Evolutionary conservation across 2,113 vertebrate genomes (phyloP), one percentile per base, ranked within the genome.

Genomic region (Aspidoscelis tigris): DNA sequence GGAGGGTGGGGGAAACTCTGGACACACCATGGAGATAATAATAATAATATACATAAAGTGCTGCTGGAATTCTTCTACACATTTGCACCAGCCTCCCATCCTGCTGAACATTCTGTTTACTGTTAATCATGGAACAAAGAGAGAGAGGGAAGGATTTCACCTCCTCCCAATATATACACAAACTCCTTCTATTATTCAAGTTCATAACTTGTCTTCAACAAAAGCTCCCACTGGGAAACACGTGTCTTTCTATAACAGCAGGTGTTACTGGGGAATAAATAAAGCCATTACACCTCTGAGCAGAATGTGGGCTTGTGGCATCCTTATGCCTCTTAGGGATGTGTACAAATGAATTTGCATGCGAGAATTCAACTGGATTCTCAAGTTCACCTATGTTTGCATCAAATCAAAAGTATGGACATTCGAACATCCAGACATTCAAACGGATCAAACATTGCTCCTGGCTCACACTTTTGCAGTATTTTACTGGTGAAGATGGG

Each of bases 161-260:
- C 85, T 82, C 16, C 69, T 39, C 33, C 16, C 69, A 70, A 39
- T 14, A 43, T 43, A 39, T 74, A n/a, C 78, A 2, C 86, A 88
- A 88, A 90, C 85, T 83, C 85, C 84, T 86, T 89, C 87, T 80
- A 72, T 87, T 33, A 89, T 90, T 39, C 33, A 85, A 87, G 88
- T 76, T 85, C 84, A 89, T 90, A 90, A 90, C 6, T 26, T 82
- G 85, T 87, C 87, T 88, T 90, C 86, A 92, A 89, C 89, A 89
- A 91, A 84, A 64, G 81, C 78, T 87, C 9, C 73, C 86, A 88
- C 89, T 80, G 85, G 85, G 86, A 92, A 90, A 91, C 53, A 85
- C 73, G 73, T 75, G 69, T 26, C 50, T 55, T 0, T 68, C 21
- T 43, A 24, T 12, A 21, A n/a, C 22, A 21, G 53, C 8, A 22